phyloP scores from a whole-genome alignment of 2,113 vertebrate species.

The Leucopsar rothschildi region DNA sequence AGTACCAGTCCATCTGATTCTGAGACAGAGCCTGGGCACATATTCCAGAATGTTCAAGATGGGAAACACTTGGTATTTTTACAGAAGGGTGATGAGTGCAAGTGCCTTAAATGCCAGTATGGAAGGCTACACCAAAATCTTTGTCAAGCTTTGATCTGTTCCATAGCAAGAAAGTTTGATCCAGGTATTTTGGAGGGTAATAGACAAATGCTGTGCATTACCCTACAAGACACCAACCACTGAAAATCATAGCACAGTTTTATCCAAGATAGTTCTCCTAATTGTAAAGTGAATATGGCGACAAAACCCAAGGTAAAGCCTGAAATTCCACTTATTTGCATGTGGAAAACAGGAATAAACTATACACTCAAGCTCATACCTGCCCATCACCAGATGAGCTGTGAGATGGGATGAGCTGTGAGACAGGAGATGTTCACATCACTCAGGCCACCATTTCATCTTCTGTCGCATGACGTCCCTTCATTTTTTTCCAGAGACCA shows the following conservation, averaged over 20 bases:
- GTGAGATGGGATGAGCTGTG: not conserved
- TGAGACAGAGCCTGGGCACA: not conserved
- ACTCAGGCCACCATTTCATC: not conserved
- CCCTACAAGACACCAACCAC: not conserved
- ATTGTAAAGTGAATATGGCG: rapidly evolving
- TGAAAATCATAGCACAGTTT: not conserved
- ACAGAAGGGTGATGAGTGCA: not conserved
- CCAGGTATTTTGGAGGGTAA: not conserved
- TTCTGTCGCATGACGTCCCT: not conserved
- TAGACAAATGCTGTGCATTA: not conserved
- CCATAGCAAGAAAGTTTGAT: not conserved
- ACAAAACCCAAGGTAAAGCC: not conserved
- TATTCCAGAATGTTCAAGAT: not conserved
- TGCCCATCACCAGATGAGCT: not conserved
- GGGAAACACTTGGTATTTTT: rapidly evolving
- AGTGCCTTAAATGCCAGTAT: not conserved
- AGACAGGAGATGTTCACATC: not conserved
- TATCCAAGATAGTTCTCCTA: not conserved
- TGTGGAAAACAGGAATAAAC: not conserved
- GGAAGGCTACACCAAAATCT: not conserved
- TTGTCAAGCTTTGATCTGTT: not conserved
- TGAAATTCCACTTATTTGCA: not conserved
- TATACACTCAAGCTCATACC: not conserved
- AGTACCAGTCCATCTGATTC: not conserved
- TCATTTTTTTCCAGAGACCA: not conserved